phyloP scores from a whole-genome alignment of 2,888 invertebrate species.

The Andrena haemorrhoa region DNA sequence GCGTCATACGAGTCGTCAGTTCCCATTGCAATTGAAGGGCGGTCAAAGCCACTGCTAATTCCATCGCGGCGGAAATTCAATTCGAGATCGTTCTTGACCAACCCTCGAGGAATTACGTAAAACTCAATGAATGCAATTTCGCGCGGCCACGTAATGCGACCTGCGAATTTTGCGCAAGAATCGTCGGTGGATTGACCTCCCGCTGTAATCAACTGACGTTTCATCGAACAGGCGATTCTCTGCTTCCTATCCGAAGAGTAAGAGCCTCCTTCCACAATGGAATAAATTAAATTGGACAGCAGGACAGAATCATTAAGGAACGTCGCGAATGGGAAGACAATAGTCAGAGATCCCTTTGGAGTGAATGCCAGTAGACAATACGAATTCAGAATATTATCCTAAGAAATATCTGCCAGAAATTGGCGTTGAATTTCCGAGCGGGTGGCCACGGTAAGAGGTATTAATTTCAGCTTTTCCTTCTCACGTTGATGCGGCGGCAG shows the following conservation, averaged over 20 bases:
- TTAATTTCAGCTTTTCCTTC: slow-evolving; percentile 38
- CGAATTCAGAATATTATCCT: background rate
- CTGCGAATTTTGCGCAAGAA: slow-evolving; percentile 56
- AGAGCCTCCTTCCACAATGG: too few relatives aligned
- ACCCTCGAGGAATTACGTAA: slow-evolving; percentile 70
- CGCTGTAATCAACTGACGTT: slow-evolving; percentile 10
- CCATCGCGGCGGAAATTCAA: slow-evolving; percentile 77
- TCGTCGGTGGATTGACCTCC: slow-evolving; percentile 55
- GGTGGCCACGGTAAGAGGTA: background rate
- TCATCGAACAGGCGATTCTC: slow-evolving; percentile 4
- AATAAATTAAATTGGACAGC: too few relatives aligned
- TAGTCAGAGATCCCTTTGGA: too few relatives aligned
- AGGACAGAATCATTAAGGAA: too few relatives aligned
- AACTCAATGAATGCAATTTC: slow-evolving; percentile 68
- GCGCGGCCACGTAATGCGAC: slow-evolving; percentile 44
- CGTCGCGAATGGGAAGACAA: too few relatives aligned
- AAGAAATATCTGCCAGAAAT: background rate
- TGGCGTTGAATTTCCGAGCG: background rate
- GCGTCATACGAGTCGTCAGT: slow-evolving; percentile 67
- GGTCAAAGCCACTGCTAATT: slow-evolving; percentile 73
- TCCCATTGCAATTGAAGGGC: slow-evolving; percentile 78
- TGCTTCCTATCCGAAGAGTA: too few relatives aligned
- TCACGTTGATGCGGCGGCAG: slow-evolving; percentile 13
- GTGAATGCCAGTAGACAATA: background rate
- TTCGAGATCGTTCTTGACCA: slow-evolving; percentile 74